Evolutionary conservation across 1,140 invertebrate species (phyloP), one percentile per base, ranked within the genome.

Genomic region (Cydia splendana): DNA sequence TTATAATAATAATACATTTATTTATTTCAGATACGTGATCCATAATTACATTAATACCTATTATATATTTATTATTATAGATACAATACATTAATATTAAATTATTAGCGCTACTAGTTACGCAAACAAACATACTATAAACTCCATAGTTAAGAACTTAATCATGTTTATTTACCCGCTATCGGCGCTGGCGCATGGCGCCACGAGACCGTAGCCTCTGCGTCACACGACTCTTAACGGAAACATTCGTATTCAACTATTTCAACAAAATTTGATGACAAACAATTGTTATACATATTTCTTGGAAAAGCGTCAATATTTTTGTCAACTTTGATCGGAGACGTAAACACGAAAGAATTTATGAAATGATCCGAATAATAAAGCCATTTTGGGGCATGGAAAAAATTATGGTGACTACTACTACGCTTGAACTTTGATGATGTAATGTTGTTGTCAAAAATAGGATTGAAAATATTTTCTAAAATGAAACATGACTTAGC

Each of bases 301-400:
- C 15, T 42, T 71, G 38, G 45, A 71, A 38, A 71, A 30, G 38
- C 24, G 34, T 69, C 15, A 71, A 71, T 71, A 71, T 71, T 71
- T 69, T 13, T 69, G 34, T 71, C 38, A 71, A 38, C n/a, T 71
- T 71, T 38, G 67, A 42, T 15, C 67, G 9, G 15, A 18, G 67
- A 71, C 67, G 67, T 71, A 71, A 71, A 71, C 18, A 45, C 67
- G n/a, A 42, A 38, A 10, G 38, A 71, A 71, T 71, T 71, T 42
- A 71, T 71, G 30, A 71, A 45, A 45, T 42, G 18, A 18, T 38
- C 18, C 28, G 67, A 71, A 71, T 71, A 71, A 71, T 45, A 71
- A 71, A 71, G n/a, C 18, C 67, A 30, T 71, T 71, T 28, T 3
- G 67, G n/a, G 34, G 67, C 34, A 34, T 71, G 30, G 34, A 34